phyloP scores from a whole-genome alignment of 2,113 vertebrate genomes.

The Pluvianellus socialis region DNA sequence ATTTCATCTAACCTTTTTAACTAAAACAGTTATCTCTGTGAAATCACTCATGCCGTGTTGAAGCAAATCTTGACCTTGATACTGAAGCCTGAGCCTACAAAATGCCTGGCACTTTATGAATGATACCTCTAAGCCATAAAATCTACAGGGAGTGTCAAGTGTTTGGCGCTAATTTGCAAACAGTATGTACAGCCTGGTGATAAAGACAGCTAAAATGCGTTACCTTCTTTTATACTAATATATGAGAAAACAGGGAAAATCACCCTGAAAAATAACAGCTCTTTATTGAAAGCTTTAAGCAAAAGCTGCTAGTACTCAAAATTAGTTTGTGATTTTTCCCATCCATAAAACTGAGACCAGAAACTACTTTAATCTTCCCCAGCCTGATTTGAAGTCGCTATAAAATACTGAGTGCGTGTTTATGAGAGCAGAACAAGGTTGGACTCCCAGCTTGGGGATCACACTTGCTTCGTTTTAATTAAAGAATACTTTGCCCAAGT shows the following conservation, averaged over 20 bases:
- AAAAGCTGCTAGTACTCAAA: background rate
- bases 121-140: background rate
- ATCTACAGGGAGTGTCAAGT: background rate
- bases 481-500: background rate
- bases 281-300: background rate
- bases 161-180: background rate
- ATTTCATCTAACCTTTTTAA: constrained; percentile 62
- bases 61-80: constrained; percentile 28
- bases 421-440: background rate
- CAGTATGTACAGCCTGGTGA: background rate
- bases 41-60: constrained; percentile 3
- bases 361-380: background rate
- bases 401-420: background rate
- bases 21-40: constrained; percentile 36
- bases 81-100: constrained; percentile 23
- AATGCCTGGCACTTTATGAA: background rate
- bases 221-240: background rate
- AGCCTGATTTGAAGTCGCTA: background rate
- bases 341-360: background rate
- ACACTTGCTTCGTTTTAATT: constrained; percentile 43
- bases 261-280: background rate
- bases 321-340: background rate
- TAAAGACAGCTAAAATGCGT: background rate
- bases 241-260: background rate
- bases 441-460: background rate